Percentiles rank a stretch among this genome's conserved stretches.
Conservation (phyloP, 92 coral and sea anemone species). For the Parazoanthus darwini region DNA sequence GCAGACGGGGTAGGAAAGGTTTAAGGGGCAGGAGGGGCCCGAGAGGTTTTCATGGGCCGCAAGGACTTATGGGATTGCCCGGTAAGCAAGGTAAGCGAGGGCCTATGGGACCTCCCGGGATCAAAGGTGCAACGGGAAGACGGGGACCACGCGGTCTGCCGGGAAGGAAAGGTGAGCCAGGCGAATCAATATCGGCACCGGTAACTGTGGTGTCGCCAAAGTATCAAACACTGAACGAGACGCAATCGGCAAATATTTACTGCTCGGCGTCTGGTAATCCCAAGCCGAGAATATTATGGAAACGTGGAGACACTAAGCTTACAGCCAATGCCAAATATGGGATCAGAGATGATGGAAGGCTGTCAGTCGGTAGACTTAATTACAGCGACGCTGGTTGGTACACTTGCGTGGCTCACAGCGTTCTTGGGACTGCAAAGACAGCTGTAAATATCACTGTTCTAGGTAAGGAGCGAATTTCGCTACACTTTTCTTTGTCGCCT, state of each 20-base stretch:
- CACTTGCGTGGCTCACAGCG: conserved; percentile 29
- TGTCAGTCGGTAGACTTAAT: not conserved
- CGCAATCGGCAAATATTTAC: conserved; percentile 3
- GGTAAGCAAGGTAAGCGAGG: conserved; percentile 40
- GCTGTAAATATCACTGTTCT: conserved; percentile 9
- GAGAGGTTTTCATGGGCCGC: conserved; percentile 3
- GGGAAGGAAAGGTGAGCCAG: conserved; percentile 36
- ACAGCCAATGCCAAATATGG: not conserved
- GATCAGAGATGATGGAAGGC: conserved; percentile 2
- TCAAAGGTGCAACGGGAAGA: not conserved
- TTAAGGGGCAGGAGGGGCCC: not conserved
- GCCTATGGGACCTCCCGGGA: conserved; percentile 18
- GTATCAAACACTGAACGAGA: not conserved
- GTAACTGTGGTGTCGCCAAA: conserved; percentile 5
- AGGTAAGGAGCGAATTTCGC: not conserved
- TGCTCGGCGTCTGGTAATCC: conserved; percentile 45
- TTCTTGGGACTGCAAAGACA: conserved; percentile 12
- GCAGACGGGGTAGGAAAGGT: conserved; percentile 1
- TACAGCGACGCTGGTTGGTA: conserved; percentile 33
- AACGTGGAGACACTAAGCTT: not conserved
- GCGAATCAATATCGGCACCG: conserved; percentile 35
- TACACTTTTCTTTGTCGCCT: too few relatives aligned
- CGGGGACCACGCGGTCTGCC: conserved; percentile 30
- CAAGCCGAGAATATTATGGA: conserved; percentile 32
- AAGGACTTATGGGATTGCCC: conserved; percentile 23